A percentile compares a stretch with the other conserved stretches of the same genome.
phyloP scores from a whole-genome alignment of 2,113 vertebrate genomes.

The Sylvilagus bachmani region DNA sequence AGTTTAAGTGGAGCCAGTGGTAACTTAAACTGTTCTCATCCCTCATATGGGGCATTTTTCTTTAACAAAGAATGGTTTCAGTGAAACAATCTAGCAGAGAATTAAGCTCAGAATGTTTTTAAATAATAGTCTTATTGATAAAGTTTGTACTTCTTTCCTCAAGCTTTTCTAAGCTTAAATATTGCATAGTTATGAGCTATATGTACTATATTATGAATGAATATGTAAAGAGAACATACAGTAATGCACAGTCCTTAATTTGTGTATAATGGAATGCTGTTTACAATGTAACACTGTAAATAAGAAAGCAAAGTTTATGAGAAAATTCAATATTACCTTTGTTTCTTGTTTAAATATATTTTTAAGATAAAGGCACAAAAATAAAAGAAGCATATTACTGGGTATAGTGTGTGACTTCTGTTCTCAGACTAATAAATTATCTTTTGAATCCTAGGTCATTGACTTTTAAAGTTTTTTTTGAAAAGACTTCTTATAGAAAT shows the following conservation, averaged over 20 bases:
- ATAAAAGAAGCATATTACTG: slow-evolving; percentile 88
- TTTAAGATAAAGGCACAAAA: slow-evolving; percentile 91
- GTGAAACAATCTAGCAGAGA: slow-evolving; percentile 88
- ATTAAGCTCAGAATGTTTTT: slow-evolving; percentile 84
- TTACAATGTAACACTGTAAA: slow-evolving; percentile 88
- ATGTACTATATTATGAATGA: slow-evolving; percentile 87
- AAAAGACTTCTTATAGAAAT: slow-evolving; percentile 55
- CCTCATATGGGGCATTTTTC: slow-evolving; percentile 84
- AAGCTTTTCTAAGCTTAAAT: slow-evolving; percentile 84
- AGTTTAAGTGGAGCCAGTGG: slow-evolving; percentile 85
- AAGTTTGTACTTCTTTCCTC: slow-evolving; percentile 85
- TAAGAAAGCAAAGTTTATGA: slow-evolving; percentile 91
- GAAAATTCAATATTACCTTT: slow-evolving; percentile 90
- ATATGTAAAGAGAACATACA: slow-evolving; percentile 88
- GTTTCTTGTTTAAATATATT: slow-evolving; percentile 92
- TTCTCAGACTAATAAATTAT: slow-evolving; percentile 71
- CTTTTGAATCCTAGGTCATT: slow-evolving; percentile 40
- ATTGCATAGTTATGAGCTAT: slow-evolving; percentile 87
- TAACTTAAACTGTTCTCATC: slow-evolving; percentile 85
- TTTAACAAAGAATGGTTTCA: slow-evolving; percentile 89
- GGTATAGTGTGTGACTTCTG: slow-evolving; percentile 84
- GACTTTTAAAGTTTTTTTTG: slow-evolving; percentile 56
- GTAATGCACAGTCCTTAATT: slow-evolving; percentile 85
- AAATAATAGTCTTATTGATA: slow-evolving; percentile 84
- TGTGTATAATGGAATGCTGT: slow-evolving; percentile 91